Conservation (phyloP, 2,113 vertebrate genomes). For the Lycocorax pyrrhopterus region DNA sequence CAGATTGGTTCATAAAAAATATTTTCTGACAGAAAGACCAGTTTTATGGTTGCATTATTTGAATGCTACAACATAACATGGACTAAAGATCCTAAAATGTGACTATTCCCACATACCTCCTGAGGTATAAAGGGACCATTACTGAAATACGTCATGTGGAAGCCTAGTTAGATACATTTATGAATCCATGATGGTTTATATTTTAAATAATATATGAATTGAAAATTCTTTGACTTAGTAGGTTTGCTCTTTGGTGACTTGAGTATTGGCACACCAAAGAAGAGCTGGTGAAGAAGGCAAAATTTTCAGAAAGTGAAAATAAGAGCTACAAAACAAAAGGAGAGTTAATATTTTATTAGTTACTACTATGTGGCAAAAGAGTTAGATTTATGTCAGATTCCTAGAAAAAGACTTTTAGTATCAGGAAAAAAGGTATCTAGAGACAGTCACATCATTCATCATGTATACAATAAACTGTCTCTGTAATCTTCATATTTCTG, state of each 20-base stretch:
- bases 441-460: neutral
- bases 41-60: neutral
- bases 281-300: neutral
- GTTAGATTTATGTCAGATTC: neutral
- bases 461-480: neutral
- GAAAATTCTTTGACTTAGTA: neutral
- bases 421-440: neutral
- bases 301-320: neutral
- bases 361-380: neutral
- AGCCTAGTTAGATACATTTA: neutral
- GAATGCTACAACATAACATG: neutral
- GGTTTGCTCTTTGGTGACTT: neutral
- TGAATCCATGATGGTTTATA: accelerated
- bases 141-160: neutral
- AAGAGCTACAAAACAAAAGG: neutral
- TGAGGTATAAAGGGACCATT: neutral
- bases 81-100: neutral
- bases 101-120: neutral
- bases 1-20: neutral
- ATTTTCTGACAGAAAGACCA: neutral
- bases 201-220: neutral
- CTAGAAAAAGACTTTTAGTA: neutral
- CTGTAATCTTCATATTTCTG: neutral
- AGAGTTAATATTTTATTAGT: neutral
- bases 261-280: neutral